These are phyloP conservation scores for Nautilus pompilius DNA, from an alignment of 1,140 invertebrate species.

Conservation along the genomic window DNA sequence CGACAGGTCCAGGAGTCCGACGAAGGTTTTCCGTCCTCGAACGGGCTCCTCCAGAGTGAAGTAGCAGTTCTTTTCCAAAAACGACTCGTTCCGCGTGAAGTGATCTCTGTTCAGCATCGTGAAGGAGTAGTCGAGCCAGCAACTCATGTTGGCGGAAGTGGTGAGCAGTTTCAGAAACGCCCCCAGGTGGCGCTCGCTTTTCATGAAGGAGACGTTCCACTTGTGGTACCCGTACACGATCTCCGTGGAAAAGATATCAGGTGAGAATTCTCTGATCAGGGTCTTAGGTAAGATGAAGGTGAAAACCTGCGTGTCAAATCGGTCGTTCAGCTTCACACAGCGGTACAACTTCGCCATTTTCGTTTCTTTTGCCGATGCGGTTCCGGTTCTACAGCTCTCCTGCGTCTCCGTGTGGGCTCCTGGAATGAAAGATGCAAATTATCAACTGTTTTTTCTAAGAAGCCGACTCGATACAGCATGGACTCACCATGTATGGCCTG, in stretches of 20 bases:
- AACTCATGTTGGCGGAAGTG: constrained; percentile 66
- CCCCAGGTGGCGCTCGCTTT: constrained; percentile 75
- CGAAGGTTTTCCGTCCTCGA: constrained; percentile 76
- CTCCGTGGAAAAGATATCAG: constrained; percentile 68
- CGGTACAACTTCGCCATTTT: constrained; percentile 81
- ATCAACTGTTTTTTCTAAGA: not conserved
- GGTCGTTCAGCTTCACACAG: constrained; percentile 79
- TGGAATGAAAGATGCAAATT: not conserved
- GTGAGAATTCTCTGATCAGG: constrained; percentile 34
- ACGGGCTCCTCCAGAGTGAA: constrained; percentile 74
- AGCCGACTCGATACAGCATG: not conserved
- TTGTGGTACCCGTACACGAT: constrained; percentile 80
- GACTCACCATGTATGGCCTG: too few relatives aligned
- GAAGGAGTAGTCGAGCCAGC: constrained; percentile 74
- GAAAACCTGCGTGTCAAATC: constrained; percentile 74
- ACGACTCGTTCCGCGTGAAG: constrained; percentile 77
- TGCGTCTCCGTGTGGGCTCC: not conserved
- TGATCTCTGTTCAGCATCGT: constrained; percentile 81
- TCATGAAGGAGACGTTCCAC: constrained; percentile 82
- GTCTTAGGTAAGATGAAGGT: constrained; percentile 46
- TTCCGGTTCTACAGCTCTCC: not conserved
- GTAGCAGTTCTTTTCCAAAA: constrained; percentile 69
- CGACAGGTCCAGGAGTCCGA: constrained; percentile 74
- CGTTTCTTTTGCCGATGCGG: too few relatives aligned
- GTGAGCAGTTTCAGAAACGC: constrained; percentile 78